Base-by-base conservation (phyloP, 2,888 invertebrate species). In the Trichopoda pennipes region DNA sequence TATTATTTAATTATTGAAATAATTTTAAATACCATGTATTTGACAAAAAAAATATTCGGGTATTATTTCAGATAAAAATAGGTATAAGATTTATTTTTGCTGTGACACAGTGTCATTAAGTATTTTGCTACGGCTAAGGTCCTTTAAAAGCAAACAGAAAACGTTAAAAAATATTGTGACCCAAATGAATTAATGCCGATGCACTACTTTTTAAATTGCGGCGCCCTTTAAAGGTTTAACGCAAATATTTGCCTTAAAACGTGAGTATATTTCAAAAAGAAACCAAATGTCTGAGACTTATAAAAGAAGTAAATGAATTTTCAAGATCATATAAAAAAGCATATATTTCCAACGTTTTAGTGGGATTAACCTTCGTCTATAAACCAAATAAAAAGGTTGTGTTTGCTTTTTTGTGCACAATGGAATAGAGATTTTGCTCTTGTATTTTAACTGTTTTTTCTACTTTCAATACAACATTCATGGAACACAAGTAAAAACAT, bases 301-400 rank as follows among this genome's bases (percentile, higher is more conserved):
- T 3, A 47, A 61, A 64, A 53, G 44, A 70, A 77, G 63, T 47
- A 12, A 51, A 60, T 19, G 49, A 66, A 47, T 69, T 61, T 77
- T 70, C 63, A 64, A 64, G 70, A 56, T 69, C 63, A 69, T 35
- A 60, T 14, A 35, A 17, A 56, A 63, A 63, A 19, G 10, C 12
- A 75, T 28, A 42, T 4, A 51, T 21, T 72, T 70, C 51, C n/a
- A 19, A 44, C 9, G 1, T 77, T 63, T 76, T 64, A 28, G 21
- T 58, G 28, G 38, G 44, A 58, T 72, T 72, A 78, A 72, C 64
- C 72, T 72, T 72, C 49, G 72, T 64, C 58, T 78, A 66, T 60
- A 44, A 35, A 10, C 8, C 10, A n/a, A 35, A 32, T 16, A 8
- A 47, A 53, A 66, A 53, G 38, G n/a, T 42, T 10, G 23, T 49